These are phyloP conservation scores for Pterostichus niger DNA, from an alignment of 2,888 invertebrate species.

Conservation along the genomic window DNA sequence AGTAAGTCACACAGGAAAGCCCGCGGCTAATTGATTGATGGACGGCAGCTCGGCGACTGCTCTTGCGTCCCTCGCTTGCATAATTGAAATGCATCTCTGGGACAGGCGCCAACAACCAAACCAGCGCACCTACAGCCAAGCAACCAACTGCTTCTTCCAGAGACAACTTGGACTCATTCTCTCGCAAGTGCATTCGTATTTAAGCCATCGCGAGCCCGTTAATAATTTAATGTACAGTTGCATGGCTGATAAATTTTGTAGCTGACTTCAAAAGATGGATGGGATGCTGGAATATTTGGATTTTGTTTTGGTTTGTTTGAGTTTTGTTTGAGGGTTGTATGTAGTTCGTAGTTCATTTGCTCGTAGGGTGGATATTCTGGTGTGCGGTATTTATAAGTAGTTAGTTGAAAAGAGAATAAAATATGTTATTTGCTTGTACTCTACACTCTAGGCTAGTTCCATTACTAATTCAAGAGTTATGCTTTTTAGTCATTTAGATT, in stretches of 20 bases:
- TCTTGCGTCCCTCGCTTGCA: conserved; percentile 47
- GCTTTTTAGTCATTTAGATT: no score
- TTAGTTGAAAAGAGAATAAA: no score
- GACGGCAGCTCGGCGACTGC: conserved; percentile 39
- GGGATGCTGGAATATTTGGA: conserved; percentile 1
- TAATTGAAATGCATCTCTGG: conserved; percentile 66
- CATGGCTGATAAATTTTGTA: conserved; percentile 52
- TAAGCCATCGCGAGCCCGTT: conserved; percentile 53
- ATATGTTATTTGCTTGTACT: no score
- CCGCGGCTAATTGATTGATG: conserved; percentile 61
- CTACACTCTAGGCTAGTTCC: no score
- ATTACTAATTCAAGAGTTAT: no score
- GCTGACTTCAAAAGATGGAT: conserved; percentile 36
- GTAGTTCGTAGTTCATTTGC: no score
- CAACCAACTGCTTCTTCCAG: background rate
- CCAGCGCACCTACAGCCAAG: background rate
- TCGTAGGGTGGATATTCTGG: no score
- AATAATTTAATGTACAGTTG: conserved; percentile 61
- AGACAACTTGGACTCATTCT: conserved; percentile 49
- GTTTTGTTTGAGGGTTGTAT: background rate
- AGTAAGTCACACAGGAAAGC: conserved; percentile 29
- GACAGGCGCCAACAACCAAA: conserved; percentile 56
- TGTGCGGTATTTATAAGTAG: no score
- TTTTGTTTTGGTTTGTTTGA: conserved; percentile 4
- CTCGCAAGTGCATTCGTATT: conserved; percentile 53